Evolutionary conservation across 1,140 invertebrate genomes (phyloP).

Genomic region (Neodiprion fabricii): DNA sequence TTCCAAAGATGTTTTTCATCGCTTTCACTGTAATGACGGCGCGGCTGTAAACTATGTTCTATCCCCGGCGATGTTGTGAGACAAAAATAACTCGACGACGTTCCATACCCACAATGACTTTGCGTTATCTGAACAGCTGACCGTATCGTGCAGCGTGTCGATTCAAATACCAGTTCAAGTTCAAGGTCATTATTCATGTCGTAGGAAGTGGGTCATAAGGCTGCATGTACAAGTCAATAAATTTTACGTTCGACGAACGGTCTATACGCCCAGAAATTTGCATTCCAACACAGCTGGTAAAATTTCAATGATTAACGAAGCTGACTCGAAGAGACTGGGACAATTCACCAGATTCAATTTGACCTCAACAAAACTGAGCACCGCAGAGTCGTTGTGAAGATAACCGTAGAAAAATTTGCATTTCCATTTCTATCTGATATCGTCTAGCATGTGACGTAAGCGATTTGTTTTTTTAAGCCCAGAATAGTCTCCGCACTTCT

Average conservation of each 20-base stretch:
- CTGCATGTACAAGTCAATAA: not conserved
- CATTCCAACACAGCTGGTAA: too few relatives aligned
- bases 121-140: not conserved
- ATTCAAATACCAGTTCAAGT: slow-evolving; percentile 6
- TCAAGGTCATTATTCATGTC: not conserved
- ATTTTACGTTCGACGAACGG: not conserved
- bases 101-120: not conserved
- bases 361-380: too few relatives aligned
- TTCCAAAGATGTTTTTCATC: not conserved
- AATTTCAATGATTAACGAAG: too few relatives aligned
- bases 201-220: not conserved
- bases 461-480: too few relatives aligned
- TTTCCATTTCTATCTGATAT: too few relatives aligned
- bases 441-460: too few relatives aligned
- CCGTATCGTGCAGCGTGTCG: not conserved
- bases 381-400: too few relatives aligned
- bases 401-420: too few relatives aligned
- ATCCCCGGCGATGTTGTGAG: not conserved
- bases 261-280: not conserved
- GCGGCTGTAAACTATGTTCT: not conserved
- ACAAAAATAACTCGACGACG: slow-evolving; percentile 3
- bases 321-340: too few relatives aligned
- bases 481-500: too few relatives aligned
- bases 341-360: too few relatives aligned
- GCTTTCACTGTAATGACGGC: not conserved